Conservation (phyloP, 1,140 invertebrate genomes). For the Trachymyrmex septentrionalis region DNA sequence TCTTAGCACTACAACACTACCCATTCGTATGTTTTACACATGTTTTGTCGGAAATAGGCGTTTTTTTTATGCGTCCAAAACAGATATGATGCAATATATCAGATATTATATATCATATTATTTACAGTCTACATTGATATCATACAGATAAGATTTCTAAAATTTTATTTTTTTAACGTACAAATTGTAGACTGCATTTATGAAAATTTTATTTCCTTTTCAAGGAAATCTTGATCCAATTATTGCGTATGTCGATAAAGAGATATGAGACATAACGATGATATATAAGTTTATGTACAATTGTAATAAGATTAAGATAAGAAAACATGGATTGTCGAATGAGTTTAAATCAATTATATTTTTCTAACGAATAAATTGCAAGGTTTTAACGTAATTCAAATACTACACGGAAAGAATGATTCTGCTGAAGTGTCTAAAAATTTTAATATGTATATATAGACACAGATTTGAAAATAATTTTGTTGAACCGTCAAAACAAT, state of each 20-base stretch:
- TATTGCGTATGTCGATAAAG: background rate
- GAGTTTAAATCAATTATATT: background rate
- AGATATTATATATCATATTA: background rate
- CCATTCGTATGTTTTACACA: background rate
- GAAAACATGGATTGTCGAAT: too few species aligned
- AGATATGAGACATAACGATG: background rate
- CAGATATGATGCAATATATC: background rate
- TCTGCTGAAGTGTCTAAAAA: too few species aligned
- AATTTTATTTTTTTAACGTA: background rate
- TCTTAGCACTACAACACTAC: background rate
- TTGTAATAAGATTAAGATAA: conserved; percentile 17
- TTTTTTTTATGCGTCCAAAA: background rate
- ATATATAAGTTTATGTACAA: background rate
- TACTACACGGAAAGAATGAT: too few species aligned
- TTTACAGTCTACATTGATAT: background rate
- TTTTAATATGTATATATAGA: too few species aligned
- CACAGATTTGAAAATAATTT: too few species aligned
- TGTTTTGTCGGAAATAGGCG: background rate
- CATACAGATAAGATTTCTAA: background rate
- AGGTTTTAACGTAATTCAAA: background rate
- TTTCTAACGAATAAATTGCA: background rate
- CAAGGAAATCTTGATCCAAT: background rate
- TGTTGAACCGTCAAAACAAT: too few species aligned
- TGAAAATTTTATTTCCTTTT: background rate
- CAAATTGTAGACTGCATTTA: background rate